Conservation (phyloP, 2,888 invertebrate species). For the Stegana nigrithorax region DNA sequence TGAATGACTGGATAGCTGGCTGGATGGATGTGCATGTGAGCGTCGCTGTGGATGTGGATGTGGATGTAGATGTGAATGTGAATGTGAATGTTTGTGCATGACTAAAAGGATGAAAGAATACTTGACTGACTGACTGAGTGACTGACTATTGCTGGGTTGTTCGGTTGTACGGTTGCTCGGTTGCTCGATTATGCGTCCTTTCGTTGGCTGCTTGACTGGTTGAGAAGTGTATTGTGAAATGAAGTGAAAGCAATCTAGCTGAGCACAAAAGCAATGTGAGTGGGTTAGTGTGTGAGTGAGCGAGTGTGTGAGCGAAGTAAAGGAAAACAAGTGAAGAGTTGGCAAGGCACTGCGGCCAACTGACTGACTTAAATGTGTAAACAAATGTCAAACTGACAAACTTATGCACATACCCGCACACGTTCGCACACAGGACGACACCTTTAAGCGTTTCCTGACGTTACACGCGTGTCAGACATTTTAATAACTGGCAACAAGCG, state of each 20-base stretch:
- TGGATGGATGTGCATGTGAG: no score
- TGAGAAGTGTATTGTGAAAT: slow-evolving; percentile 21
- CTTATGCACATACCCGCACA: slow-evolving; percentile 22
- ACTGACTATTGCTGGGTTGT: no score
- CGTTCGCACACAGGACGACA: slow-evolving; percentile 16
- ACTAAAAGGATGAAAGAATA: no score
- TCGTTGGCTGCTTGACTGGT: slow-evolving; percentile 24
- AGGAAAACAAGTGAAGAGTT: neutral
- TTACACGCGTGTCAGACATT: no score
- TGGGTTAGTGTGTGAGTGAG: neutral
- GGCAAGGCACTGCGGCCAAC: neutral
- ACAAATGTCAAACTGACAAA: slow-evolving; percentile 63
- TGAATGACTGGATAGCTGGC: neutral
- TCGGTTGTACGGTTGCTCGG: no score
- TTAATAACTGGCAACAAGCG: no score
- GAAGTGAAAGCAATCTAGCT: slow-evolving; percentile 11
- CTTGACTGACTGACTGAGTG: no score
- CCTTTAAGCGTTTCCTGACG: no score
- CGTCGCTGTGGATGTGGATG: no score
- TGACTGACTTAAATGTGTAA: slow-evolving; percentile 45
- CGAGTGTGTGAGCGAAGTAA: neutral
- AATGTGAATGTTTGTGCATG: no score
- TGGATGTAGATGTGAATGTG: no score
- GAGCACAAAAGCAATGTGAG: neutral
- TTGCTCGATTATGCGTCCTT: no score